phyloP scores from a whole-genome alignment of 2,797 vertebrate species.

The Vespertilio murinus region DNA sequence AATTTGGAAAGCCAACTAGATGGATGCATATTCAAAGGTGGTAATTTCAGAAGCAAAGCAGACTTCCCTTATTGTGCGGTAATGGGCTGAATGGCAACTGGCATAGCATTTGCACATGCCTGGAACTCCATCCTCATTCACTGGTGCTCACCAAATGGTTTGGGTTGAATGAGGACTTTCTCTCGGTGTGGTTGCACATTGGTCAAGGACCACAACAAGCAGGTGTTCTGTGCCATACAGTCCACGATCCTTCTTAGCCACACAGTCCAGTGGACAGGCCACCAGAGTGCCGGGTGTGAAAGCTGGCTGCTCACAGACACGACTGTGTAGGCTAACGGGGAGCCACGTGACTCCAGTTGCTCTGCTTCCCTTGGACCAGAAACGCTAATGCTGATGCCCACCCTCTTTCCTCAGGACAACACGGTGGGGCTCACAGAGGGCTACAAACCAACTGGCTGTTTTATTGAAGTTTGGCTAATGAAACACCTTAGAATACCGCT shows the following conservation, averaged over 20 bases:
- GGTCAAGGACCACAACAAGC: neutral
- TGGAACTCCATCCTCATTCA: neutral
- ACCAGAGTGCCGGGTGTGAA: neutral
- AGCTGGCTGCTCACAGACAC: neutral
- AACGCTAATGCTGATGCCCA: neutral
- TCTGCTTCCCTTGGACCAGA: neutral
- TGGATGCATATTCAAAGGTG: constrained; percentile 35
- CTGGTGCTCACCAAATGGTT: neutral
- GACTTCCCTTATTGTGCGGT: neutral
- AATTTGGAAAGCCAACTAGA: constrained; percentile 37
- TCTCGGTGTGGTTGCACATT: neutral
- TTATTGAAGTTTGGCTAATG: neutral
- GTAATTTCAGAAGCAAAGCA: constrained; percentile 27
- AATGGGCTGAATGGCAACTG: neutral
- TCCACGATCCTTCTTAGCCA: neutral
- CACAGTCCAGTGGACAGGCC: neutral
- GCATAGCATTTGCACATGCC: neutral
- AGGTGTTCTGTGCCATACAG: neutral
- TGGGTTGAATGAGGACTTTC: neutral
- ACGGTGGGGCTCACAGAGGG: neutral
- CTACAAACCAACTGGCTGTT: neutral
- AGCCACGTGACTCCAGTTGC: neutral
- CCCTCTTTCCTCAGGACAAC: neutral
- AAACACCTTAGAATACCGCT: neutral
- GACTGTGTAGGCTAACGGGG: neutral